A percentile compares a stretch with the other conserved stretches of the same genome.
These are phyloP conservation scores for Zosterops japonicus DNA, from an alignment of 2,113 vertebrate species.

Conservation along the genomic window DNA sequence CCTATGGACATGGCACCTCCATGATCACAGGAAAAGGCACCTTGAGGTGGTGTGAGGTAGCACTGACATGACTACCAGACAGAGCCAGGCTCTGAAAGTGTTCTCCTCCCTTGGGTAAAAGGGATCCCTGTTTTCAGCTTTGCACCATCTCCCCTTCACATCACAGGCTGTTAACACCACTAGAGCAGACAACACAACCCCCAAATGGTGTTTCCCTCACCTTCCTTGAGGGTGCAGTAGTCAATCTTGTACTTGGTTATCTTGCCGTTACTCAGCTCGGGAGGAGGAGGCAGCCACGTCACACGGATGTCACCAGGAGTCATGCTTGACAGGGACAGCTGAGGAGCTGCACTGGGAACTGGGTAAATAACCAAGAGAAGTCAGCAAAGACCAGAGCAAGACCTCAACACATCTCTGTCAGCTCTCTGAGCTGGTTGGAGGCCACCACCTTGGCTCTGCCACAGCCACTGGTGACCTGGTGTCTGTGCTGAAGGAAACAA, in stretches of 20 bases:
- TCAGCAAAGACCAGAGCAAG: background rate
- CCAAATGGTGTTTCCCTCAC: slow-evolving; percentile 66
- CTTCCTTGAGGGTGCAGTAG: slow-evolving; percentile 85
- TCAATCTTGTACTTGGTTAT: slow-evolving; percentile 92
- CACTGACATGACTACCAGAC: background rate
- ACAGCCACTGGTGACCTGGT: background rate
- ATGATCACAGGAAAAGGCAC: background rate
- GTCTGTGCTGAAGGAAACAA: background rate
- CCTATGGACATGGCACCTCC: background rate
- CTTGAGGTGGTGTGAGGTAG: fast-evolving
- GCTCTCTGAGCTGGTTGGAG: background rate
- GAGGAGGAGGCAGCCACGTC: slow-evolving; percentile 89
- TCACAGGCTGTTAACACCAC: background rate
- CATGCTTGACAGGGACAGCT: slow-evolving; percentile 88
- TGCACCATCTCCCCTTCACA: background rate
- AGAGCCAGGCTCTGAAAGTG: background rate
- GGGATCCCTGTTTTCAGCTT: background rate
- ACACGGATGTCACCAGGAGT: slow-evolving; percentile 88
- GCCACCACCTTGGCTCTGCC: background rate
- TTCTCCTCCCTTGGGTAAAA: background rate
- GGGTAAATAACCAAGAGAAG: background rate
- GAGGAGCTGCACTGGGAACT: slow-evolving; percentile 91
- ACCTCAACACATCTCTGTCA: background rate
- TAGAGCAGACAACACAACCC: background rate
- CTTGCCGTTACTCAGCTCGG: slow-evolving; percentile 85